These are phyloP conservation scores for Anoplophora glabripennis DNA, from an alignment of 1,140 invertebrate genomes.

Conservation along the genomic window DNA sequence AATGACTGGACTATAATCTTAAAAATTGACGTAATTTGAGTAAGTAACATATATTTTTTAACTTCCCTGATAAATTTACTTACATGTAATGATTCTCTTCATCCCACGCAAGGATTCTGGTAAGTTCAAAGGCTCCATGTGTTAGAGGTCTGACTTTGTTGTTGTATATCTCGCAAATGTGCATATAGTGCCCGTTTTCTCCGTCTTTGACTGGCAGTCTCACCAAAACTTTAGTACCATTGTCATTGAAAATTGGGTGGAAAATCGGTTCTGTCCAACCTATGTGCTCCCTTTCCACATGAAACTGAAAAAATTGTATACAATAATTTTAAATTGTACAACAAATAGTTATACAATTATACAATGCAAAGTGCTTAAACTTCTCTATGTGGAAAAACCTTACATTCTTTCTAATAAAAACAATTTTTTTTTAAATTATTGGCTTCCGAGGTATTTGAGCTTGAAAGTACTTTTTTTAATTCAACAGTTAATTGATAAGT, in stretches of 20 bases:
- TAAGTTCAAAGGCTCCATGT: constrained; percentile 66
- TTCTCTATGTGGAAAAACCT: too few relatives aligned
- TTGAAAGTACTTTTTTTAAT: too few relatives aligned
- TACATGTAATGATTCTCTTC: constrained; percentile 61
- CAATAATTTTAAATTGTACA: too few relatives aligned
- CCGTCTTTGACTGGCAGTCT: constrained; percentile 61
- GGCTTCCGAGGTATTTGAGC: too few relatives aligned
- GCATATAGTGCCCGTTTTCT: constrained; percentile 52
- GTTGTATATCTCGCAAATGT: constrained; percentile 50
- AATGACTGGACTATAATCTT: too few relatives aligned
- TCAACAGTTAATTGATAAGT: too few relatives aligned
- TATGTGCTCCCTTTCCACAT: constrained; percentile 49
- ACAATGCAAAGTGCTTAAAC: too few relatives aligned
- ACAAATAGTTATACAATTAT: too few relatives aligned
- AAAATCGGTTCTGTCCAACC: constrained; percentile 52
- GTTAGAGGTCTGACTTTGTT: constrained; percentile 54
- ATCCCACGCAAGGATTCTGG: constrained; percentile 65
- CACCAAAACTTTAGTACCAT: constrained; percentile 52
- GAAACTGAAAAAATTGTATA: constrained; percentile 34
- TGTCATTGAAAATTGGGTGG: constrained; percentile 48
- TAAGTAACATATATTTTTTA: too few relatives aligned
- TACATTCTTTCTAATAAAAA: too few relatives aligned
- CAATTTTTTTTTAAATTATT: too few relatives aligned
- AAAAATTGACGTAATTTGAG: too few relatives aligned
- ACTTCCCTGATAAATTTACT: constrained; percentile 35